A percentile compares a stretch with the other conserved stretches of the same genome.
Conservation (phyloP, 1,140 invertebrate species). For the Saccostrea echinata region DNA sequence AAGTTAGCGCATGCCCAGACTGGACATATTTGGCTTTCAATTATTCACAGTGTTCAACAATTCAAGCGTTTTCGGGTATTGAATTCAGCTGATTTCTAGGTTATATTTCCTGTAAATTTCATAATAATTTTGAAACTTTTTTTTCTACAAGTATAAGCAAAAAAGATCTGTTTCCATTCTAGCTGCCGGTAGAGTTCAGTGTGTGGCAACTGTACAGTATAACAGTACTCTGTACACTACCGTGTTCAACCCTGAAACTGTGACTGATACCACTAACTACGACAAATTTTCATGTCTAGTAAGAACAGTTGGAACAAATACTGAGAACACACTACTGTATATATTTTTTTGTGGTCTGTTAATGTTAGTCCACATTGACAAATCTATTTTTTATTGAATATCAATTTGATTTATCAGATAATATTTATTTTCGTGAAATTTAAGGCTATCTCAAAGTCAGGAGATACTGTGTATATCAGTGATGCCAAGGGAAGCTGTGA, state of each 20-base stretch:
- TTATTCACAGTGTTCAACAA: constrained; percentile 49
- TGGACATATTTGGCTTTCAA: constrained; percentile 48
- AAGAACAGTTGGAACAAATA: neutral
- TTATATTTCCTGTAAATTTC: too few relatives aligned
- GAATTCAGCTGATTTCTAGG: neutral
- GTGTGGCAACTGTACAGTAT: neutral
- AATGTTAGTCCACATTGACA: too few relatives aligned
- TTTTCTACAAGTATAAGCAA: too few relatives aligned
- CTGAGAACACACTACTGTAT: neutral
- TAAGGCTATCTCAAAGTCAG: constrained; percentile 9
- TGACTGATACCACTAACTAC: constrained; percentile 4
- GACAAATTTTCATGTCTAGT: constrained; percentile 13
- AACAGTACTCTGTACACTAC: neutral
- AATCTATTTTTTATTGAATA: too few relatives aligned
- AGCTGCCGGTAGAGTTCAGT: neutral
- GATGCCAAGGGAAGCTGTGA: constrained; percentile 29
- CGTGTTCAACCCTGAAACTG: constrained; percentile 27
- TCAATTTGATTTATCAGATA: too few relatives aligned
- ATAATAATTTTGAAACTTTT: too few relatives aligned
- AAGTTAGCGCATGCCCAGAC: constrained; percentile 43
- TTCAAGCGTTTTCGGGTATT: constrained; percentile 54
- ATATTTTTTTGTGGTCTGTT: too few relatives aligned
- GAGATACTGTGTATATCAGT: constrained; percentile 23
- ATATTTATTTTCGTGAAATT: neutral
- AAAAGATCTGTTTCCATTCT: neutral